Evolutionary conservation across 2,888 invertebrate species (phyloP).

Genomic region (Malthinus seriepunctatus): DNA sequence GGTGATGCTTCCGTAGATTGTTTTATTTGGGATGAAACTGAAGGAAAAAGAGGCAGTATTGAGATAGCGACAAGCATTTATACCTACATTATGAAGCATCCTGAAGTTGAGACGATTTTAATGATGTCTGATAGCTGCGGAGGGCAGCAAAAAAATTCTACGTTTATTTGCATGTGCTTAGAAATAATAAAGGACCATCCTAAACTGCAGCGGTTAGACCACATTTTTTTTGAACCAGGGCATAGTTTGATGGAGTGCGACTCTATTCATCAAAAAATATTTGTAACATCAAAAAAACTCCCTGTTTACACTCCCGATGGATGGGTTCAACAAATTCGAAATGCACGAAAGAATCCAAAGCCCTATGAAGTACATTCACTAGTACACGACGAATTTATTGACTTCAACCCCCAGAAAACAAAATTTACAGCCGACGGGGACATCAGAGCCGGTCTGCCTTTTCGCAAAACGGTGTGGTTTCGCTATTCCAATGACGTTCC

Average conservation of each 20-base stretch:
- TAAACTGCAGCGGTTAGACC: neutral
- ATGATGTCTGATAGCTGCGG: constrained; percentile 3
- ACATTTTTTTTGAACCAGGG: too few species aligned
- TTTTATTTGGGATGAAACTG: neutral
- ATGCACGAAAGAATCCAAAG: neutral
- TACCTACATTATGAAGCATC: neutral
- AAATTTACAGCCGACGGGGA: neutral
- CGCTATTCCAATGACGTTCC: too few species aligned
- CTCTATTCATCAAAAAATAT: neutral
- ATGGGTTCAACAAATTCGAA: constrained; percentile 1
- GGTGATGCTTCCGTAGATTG: neutral
- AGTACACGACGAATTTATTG: neutral
- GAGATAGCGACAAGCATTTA: neutral
- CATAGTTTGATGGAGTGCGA: neutral
- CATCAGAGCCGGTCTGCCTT: too few species aligned
- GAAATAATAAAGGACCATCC: neutral
- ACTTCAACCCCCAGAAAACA: neutral
- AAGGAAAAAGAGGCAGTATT: neutral
- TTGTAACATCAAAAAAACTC: neutral
- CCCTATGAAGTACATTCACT: neutral
- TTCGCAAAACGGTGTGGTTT: too few species aligned
- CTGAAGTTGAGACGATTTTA: neutral
- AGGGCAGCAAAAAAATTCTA: constrained; percentile 7
- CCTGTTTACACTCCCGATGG: neutral
- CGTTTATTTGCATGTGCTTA: constrained; percentile 3